Evolutionary conservation across 1,140 invertebrate species (phyloP), one percentile per base, ranked within the genome.

Genomic region (Acyrthosiphon pisum): DNA sequence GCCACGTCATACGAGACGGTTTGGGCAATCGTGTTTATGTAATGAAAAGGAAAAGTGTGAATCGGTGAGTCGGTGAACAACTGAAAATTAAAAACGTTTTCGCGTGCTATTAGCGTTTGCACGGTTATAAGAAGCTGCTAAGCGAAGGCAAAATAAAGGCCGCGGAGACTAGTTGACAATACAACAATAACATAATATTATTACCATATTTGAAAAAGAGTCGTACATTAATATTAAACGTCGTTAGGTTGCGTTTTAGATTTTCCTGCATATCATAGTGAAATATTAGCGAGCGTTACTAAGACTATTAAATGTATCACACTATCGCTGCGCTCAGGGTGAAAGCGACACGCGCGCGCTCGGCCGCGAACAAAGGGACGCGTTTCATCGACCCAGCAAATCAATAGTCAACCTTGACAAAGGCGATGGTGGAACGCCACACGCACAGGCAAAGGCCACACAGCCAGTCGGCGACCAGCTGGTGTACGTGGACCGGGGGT

Each of bases 381-480:
- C 53, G 26, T 68, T 90, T 44, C 68, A 88, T 50, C 53, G 81
- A 23, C 26, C 30, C 81, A 35, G 48, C n/a, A 86, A 88, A 91
- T 86, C 89, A 93, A 86, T 81, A 83, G 81, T 68, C 84, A 89
- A 68, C 60, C 83, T 86, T 83, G 92, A 94, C 83, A 81, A 93
- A 81, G 87, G 86, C 88, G 50, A 89, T 35, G 90, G 83, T 18
- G 93, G 81, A 76, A 76, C 68, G 84, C 23, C 23, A 68, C 60
- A 48, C 68, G 68, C 44, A 37, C 68, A 18, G 48, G n/a, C 35
- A 56, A 89, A 89, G 50, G 88, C 88, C 88, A 46, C 53, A 30
- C 88, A 41, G 22, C 44, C 23, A 48, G 87, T 48, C 50, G 14
- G 50, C 76, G 46, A 44, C 91, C 91, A 93, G 91, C 91, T 86